Evolutionary conservation across 2,797 vertebrate genomes (phyloP).

Genomic region (Platalea minor): DNA sequence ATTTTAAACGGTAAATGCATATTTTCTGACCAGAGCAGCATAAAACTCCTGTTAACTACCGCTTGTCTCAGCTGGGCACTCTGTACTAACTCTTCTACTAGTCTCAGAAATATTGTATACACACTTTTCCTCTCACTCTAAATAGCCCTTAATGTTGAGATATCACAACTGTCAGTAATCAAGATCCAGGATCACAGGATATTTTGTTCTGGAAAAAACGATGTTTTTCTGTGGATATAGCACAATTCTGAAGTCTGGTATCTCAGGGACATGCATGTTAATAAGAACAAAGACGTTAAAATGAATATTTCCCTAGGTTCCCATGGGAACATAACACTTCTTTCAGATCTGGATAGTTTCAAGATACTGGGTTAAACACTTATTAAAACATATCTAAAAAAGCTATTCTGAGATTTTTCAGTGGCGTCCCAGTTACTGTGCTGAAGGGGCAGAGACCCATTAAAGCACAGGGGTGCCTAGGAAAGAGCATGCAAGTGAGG

Average conservation of each 20-base stretch:
- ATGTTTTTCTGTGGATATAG: not conserved
- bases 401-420: not conserved
- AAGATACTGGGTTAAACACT: not conserved
- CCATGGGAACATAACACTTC: constrained; percentile 1
- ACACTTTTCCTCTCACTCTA: not conserved
- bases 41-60: not conserved
- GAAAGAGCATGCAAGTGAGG: not conserved
- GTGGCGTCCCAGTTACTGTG: not conserved
- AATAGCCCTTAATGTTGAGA: not conserved
- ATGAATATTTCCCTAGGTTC: not conserved
- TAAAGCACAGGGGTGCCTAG: not conserved
- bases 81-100: not conserved
- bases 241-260: not conserved
- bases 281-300: not conserved
- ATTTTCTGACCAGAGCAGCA: not conserved
- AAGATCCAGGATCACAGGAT: not conserved
- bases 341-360: not conserved
- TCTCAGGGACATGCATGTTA: not conserved
- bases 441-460: not conserved
- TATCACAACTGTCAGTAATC: not conserved
- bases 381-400: not conserved
- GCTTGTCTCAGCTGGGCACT: not conserved
- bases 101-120: not conserved
- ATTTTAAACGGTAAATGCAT: not conserved
- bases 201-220: not conserved